Evolutionary conservation across 2,797 vertebrate species (phyloP), one percentile per base, ranked within the genome.

Genomic region (Tympanoctomys barrerae): DNA sequence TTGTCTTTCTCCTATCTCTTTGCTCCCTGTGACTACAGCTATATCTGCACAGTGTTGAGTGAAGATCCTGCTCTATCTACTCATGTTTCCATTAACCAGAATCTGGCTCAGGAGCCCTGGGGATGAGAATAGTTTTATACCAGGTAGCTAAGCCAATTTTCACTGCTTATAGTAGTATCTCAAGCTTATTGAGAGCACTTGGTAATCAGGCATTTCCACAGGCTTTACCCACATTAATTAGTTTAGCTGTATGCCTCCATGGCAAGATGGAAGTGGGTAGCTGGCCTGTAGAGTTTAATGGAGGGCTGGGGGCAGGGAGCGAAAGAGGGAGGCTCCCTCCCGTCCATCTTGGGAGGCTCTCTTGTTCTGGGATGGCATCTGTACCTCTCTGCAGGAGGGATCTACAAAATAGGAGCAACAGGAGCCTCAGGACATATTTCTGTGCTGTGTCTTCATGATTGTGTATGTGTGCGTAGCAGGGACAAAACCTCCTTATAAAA

Each of bases 401-500:
- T 96, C 90, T 96, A n/a, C 89, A 96, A 97, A 96, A 64, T 85
- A 36, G 66, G 96, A 97, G 89, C 89, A 71, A n/a, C 46, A 14
- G 33, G 57, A 66, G 93, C 90, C 96, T 95, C 1, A 0, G 83
- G 96, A 97, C 83, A 96, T 88, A 95, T 95, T 96, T 98, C 97
- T 95, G 61, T 70, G 71, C 33, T 21, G 46, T 68, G 91, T 96
- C 97, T 96, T 96, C 95, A 93, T 89, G 96, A 97, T 49, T 90
- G 64, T 88, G 61, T 49, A 22, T 26, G 62, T 68, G n/a, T 22
- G 33, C 31, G 36, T 62, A 22, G 87, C 84, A 89, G 97, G 97
- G 95, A 81, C 96, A 46, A 98, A 96, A 77, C 70, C 87, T 98
- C 12, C 36, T 96, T 97, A 97, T 96, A 97, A 96, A 90, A 83